These are phyloP conservation scores for Tangachromis dhanisi DNA, from an alignment of 2,113 vertebrate species.

Conservation along the genomic window DNA sequence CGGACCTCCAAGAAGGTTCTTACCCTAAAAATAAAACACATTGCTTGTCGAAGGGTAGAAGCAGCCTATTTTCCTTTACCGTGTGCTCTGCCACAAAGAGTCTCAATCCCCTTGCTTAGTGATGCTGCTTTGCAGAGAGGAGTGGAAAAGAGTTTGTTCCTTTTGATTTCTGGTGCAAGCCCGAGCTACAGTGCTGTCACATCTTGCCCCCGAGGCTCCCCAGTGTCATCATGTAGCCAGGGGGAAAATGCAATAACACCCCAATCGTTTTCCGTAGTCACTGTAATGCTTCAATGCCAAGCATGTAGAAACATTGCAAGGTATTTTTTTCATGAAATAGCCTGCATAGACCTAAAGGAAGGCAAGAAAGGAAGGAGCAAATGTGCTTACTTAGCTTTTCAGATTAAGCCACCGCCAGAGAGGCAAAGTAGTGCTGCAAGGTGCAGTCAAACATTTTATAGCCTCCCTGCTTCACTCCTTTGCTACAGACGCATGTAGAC, in stretches of 20 bases:
- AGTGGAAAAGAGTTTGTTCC: not conserved
- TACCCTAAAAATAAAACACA: constrained; percentile 17
- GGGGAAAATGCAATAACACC: not conserved
- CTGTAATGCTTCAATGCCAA: not conserved
- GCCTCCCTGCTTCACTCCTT: not conserved
- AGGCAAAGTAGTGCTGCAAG: constrained; percentile 21
- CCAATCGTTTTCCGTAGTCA: not conserved
- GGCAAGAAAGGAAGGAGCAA: not conserved
- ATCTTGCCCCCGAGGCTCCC: not conserved
- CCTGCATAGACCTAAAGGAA: not conserved
- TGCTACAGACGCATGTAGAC: constrained; percentile 3
- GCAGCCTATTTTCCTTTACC: not conserved
- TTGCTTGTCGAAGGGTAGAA: constrained; percentile 9
- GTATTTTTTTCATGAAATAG: not conserved
- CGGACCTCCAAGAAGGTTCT: not conserved
- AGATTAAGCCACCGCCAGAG: constrained; percentile 15
- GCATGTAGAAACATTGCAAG: not conserved
- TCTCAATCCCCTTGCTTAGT: not conserved
- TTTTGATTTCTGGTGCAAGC: not conserved
- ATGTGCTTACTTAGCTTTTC: constrained; percentile 50
- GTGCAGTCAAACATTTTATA: constrained; percentile 25
- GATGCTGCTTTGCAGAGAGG: not conserved
- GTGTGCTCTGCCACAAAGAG: not conserved
- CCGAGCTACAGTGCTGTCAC: not conserved
- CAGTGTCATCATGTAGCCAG: not conserved